phyloP scores from a whole-genome alignment of 2,888 invertebrate species.

The Xanthorhoe spadicearia region DNA sequence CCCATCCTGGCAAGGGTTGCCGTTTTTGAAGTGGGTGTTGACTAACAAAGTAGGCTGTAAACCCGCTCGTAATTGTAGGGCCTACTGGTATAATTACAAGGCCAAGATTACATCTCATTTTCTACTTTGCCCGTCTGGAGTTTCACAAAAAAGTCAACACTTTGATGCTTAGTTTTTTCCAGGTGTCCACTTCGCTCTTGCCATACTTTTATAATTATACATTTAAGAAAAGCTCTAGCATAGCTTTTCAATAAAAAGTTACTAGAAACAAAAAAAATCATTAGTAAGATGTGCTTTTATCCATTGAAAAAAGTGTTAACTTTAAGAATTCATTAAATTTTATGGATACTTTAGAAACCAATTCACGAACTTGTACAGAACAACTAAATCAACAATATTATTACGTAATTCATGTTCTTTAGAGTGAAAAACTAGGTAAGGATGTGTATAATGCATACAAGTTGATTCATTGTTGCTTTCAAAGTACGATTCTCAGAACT shows the following conservation, averaged over 20 bases:
- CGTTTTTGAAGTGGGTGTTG: constrained; percentile 52
- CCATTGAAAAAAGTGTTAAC: no score
- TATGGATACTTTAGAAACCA: no score
- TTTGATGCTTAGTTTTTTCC: constrained; percentile 30
- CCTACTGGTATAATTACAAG: constrained; percentile 53
- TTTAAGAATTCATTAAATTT: no score
- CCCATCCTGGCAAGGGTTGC: constrained; percentile 36
- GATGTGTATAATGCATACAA: not conserved
- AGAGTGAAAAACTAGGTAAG: no score
- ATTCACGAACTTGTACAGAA: no score
- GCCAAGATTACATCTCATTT: constrained; percentile 47
- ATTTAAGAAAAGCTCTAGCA: no score
- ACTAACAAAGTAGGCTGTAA: constrained; percentile 51
- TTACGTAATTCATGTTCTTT: no score
- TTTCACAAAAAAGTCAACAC: constrained; percentile 44
- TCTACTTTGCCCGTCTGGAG: constrained; percentile 41
- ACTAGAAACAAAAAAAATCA: no score
- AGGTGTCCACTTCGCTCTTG: not conserved
- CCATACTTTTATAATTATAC: not conserved
- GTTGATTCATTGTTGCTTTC: constrained; percentile 2
- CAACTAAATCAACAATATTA: no score
- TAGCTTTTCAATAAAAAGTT: no score
- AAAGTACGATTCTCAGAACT: constrained; percentile 7
- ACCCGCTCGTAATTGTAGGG: constrained; percentile 51
- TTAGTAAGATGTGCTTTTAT: no score